phyloP scores from a whole-genome alignment of 2,113 vertebrate genomes.

The Conger conger region DNA sequence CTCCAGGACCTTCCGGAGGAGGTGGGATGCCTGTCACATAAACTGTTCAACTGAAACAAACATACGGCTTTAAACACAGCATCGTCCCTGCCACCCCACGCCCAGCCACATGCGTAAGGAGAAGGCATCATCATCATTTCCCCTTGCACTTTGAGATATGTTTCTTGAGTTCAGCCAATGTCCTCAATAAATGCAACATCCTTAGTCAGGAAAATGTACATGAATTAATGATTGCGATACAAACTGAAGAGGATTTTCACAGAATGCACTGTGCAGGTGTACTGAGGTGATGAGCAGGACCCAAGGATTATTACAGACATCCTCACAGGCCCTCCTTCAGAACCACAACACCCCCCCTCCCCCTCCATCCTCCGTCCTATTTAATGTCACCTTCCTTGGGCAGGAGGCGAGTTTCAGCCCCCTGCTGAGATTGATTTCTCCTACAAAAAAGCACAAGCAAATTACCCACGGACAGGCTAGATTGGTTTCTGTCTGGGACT shows the following conservation, averaged over 20 bases:
- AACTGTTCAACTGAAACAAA: too few relatives aligned
- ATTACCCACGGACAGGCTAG: neutral
- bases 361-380: neutral
- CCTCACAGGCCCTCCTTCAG: neutral
- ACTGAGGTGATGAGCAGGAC: neutral
- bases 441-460: neutral
- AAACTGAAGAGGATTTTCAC: neutral
- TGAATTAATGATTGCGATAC: neutral
- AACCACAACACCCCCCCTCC: neutral
- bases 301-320: neutral
- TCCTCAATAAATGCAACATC: neutral
- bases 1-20: too few relatives aligned
- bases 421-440: slow-evolving; percentile 7
- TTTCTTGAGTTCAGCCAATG: neutral
- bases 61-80: neutral
- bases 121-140: neutral
- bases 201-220: neutral
- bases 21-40: too few relatives aligned
- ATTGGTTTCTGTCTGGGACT: slow-evolving; percentile 7
- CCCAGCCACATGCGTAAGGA: neutral
- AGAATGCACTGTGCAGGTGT: neutral
- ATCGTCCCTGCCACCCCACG: neutral
- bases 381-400: neutral
- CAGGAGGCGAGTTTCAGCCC: neutral
- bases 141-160: neutral